These are phyloP conservation scores for Semnornis frantzii DNA, from an alignment of 2,113 vertebrate genomes.

Conservation along the genomic window DNA sequence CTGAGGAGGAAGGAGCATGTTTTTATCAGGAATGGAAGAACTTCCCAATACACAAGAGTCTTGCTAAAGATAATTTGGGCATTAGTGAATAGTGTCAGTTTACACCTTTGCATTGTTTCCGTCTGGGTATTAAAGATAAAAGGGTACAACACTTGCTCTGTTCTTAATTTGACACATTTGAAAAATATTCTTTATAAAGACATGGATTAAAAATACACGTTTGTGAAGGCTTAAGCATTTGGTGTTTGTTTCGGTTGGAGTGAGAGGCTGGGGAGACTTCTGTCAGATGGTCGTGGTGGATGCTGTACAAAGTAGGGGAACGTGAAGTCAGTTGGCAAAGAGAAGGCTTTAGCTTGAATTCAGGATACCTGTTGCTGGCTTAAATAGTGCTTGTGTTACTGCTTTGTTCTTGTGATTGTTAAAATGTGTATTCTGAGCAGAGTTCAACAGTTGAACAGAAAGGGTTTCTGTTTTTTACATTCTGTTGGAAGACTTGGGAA, in stretches of 20 bases:
- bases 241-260: neutral
- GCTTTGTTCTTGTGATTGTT: neutral
- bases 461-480: slow-evolving; percentile 24
- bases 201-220: neutral
- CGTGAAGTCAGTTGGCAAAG: neutral
- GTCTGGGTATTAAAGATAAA: neutral
- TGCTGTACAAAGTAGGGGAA: neutral
- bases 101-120: neutral
- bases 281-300: neutral
- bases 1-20: slow-evolving; percentile 47
- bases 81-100: neutral
- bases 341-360: slow-evolving; percentile 8
- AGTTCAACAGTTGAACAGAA: neutral
- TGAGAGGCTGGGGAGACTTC: neutral
- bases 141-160: neutral
- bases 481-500: neutral
- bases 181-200: neutral
- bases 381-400: slow-evolving; percentile 41
- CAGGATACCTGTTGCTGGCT: slow-evolving; percentile 44
- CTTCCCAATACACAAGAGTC: neutral
- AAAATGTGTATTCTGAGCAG: neutral
- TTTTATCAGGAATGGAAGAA: slow-evolving; percentile 42
- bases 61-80: neutral
- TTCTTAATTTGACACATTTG: neutral
- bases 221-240: neutral